These are phyloP conservation scores for Muntiacus reevesi DNA, from an alignment of 2,113 vertebrate species.

Conservation along the genomic window DNA sequence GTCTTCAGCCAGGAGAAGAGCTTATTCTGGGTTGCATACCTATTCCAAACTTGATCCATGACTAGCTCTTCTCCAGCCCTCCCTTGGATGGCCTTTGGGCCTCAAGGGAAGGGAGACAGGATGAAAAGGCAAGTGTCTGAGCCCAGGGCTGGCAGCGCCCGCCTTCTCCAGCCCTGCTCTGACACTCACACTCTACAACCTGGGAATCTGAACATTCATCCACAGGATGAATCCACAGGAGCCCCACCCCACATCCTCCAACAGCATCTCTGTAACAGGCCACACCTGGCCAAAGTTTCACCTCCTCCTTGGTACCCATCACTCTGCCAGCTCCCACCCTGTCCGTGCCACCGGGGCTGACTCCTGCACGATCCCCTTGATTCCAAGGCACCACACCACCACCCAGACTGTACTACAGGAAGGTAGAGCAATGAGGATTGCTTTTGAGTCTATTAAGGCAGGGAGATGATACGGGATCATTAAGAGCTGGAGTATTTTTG, in stretches of 20 bases:
- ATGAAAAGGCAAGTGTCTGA: neutral
- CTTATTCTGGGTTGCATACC: too few relatives aligned
- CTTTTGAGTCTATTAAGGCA: neutral
- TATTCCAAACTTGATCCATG: neutral
- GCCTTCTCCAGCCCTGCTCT: too few relatives aligned
- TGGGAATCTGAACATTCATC: neutral
- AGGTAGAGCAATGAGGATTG: neutral
- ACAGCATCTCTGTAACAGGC: neutral
- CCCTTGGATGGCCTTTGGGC: neutral
- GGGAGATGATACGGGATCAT: neutral
- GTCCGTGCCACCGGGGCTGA: accelerated
- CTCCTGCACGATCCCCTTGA: neutral
- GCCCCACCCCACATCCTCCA: too few relatives aligned
- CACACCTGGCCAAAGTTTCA: accelerated
- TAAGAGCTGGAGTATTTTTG: neutral
- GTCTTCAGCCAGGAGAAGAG: neutral
- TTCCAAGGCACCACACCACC: neutral
- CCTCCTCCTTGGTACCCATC: accelerated
- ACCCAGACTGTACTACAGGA: accelerated
- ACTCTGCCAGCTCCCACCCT: neutral
- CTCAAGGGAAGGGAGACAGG: neutral
- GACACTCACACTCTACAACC: neutral
- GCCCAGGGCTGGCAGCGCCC: accelerated
- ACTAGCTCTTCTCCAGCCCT: neutral
- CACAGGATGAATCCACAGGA: too few relatives aligned